Evolutionary conservation across 2,888 invertebrate genomes (phyloP).

Genomic region (Amphiduros pacificus): DNA sequence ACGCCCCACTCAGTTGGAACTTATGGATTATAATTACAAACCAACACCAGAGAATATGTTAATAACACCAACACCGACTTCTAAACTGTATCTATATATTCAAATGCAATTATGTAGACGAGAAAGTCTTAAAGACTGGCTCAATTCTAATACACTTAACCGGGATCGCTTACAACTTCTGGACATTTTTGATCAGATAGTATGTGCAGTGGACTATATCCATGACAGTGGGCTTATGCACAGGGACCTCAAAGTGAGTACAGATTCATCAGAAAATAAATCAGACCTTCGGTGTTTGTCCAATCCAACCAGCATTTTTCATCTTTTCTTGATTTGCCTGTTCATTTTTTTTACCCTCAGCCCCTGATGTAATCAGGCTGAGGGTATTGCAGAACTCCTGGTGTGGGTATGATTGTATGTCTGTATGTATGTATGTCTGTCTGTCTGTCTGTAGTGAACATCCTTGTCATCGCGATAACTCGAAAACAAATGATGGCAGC

Average conservation of each 20-base stretch:
- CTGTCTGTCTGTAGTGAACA: too few relatives aligned
- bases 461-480: too few relatives aligned
- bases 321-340: too few relatives aligned
- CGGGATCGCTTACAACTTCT: slow-evolving; percentile 42
- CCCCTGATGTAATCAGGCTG: too few relatives aligned
- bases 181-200: slow-evolving; percentile 71
- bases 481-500: too few relatives aligned
- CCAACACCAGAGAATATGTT: neutral
- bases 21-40: neutral
- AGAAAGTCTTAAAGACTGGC: slow-evolving; percentile 90
- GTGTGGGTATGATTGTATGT: too few relatives aligned
- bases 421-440: too few relatives aligned
- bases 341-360: too few relatives aligned
- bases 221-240: slow-evolving; percentile 92
- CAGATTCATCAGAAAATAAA: too few relatives aligned
- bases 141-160: slow-evolving; percentile 60
- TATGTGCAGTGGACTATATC: slow-evolving; percentile 93
- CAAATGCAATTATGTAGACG: slow-evolving; percentile 95
- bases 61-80: slow-evolving; percentile 4
- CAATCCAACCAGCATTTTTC: too few relatives aligned
- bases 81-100: slow-evolving; percentile 80
- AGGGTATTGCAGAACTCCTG: too few relatives aligned
- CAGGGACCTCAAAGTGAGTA: slow-evolving; percentile 83
- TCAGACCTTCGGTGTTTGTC: too few relatives aligned
- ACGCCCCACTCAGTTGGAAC: neutral